Conservation (phyloP, 2,113 vertebrate genomes). For the Megaceryle maxima region DNA sequence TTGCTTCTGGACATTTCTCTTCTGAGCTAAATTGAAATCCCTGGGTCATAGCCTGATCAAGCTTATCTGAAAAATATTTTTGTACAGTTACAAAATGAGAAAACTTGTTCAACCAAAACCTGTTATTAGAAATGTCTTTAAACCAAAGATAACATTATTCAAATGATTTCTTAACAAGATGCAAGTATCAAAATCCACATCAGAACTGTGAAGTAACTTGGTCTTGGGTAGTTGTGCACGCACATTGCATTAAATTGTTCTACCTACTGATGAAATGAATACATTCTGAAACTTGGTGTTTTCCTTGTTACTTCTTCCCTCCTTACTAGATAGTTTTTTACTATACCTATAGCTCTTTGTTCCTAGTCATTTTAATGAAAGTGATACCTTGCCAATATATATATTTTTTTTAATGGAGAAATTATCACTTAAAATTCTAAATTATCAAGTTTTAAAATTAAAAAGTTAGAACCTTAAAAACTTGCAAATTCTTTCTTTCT, state of each 20-base stretch:
- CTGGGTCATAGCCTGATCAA: not conserved
- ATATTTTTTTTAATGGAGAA: not conserved
- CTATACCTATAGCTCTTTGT: not conserved
- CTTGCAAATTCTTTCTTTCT: not conserved
- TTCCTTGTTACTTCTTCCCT: not conserved
- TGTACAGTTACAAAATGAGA: not conserved
- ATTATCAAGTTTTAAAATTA: not conserved
- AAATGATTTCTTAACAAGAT: not conserved
- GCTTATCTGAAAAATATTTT: not conserved
- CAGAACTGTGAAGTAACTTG: not conserved
- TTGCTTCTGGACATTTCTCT: not conserved
- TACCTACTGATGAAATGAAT: not conserved
- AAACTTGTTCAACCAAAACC: not conserved
- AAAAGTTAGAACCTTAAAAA: not conserved
- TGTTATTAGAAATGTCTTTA: not conserved
- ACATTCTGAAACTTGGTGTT: not conserved
- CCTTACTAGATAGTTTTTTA: not conserved
- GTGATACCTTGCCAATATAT: not conserved
- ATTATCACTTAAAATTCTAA: not conserved
- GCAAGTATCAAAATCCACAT: not conserved
- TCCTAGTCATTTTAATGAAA: not conserved
- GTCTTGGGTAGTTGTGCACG: not conserved
- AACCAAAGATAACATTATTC: not conserved
- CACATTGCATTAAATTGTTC: not conserved
- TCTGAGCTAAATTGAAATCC: conserved; percentile 8